phyloP scores from a whole-genome alignment of 2,797 vertebrate species.

The Poeciliopsis paucimaculata region DNA sequence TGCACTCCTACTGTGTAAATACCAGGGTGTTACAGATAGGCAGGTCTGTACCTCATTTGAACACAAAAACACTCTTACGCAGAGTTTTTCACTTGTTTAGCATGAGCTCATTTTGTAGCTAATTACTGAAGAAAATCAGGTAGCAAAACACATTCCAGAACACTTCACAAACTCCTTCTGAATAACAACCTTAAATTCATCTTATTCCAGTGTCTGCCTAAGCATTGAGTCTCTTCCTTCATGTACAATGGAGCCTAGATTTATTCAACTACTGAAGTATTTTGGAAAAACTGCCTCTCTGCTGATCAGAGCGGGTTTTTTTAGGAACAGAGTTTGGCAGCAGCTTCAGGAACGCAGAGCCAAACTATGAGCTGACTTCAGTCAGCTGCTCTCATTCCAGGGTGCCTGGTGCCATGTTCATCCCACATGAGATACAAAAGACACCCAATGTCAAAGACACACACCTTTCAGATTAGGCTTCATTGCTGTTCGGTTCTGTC shows the following conservation, averaged over 20 bases:
- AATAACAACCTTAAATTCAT: background rate
- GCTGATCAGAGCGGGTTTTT: slow-evolving; percentile 37
- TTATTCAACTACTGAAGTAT: slow-evolving; percentile 42
- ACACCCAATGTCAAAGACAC: slow-evolving; percentile 26
- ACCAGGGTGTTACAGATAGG: slow-evolving; percentile 39
- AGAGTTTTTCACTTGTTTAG: too few relatives aligned
- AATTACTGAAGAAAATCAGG: slow-evolving; percentile 10
- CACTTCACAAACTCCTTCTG: slow-evolving; percentile 2
- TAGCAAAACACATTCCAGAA: slow-evolving; percentile 20
- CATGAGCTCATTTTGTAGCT: background rate
- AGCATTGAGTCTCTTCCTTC: slow-evolving; percentile 27
- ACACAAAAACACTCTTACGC: slow-evolving; percentile 12
- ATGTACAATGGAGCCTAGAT: slow-evolving; percentile 35
- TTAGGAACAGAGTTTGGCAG: slow-evolving; percentile 49
- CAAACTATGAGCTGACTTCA: slow-evolving; percentile 59
- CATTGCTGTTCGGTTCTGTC: slow-evolving; percentile 59
- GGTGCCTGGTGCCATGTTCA: slow-evolving; percentile 46
- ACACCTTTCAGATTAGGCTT: slow-evolving; percentile 30
- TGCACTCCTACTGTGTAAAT: slow-evolving; percentile 60
- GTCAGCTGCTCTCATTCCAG: slow-evolving; percentile 47
- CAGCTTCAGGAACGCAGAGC: slow-evolving; percentile 21
- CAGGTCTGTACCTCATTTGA: slow-evolving; percentile 18
- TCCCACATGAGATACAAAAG: slow-evolving; percentile 47
- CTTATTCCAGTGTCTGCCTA: slow-evolving; percentile 6
- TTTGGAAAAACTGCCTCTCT: slow-evolving; percentile 25